Evolutionary conservation across 2,888 invertebrate species (phyloP), one percentile per base, ranked within the genome.

Genomic region (Galerucella calmariensis): DNA sequence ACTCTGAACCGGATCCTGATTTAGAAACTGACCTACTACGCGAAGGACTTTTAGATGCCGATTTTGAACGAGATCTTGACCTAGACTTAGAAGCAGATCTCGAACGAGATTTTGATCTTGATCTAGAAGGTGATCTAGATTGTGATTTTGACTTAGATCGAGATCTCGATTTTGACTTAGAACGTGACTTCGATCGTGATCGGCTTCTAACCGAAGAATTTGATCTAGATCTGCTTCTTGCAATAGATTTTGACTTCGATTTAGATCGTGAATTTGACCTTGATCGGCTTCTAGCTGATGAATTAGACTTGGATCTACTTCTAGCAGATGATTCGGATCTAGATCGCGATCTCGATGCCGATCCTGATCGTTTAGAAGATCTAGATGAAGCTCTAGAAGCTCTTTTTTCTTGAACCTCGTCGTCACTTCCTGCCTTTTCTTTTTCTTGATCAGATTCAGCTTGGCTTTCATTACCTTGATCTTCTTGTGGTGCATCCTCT

Each of bases 401-500:
- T 20, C 65, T 73, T 51, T 82, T 75, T 44, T 86, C 86, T 84
- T 86, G 79, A 81, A 80, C 83, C 59, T 83, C 83, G 56, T 82
- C 81, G 10, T 81, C 82, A 73, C 87, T 88, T 72, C 83, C 88
- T 74, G 84, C 88, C 44, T 79, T 81, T 58, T 83, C 82, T 62
- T 85, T 85, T 66, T 87, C 88, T 56, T 87, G 87, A 59, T 89
- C 89, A 73, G 87, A 87, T 79, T 88, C 89, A 67, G 84, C 86
- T 76, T 91, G 90, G 72, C 89, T 88, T 78, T 90, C 90, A 10
- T 91, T 80, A 58, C 87, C 87, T 66, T 72, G 76, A 12, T 92
- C 92, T 5, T 93, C 92, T n/a, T 93, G 93, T 0, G 56, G 56
- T 16, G 92, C 92, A 77, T 92, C 92, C 46, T 92, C 92, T 74